Conservation (phyloP, 2,888 invertebrate genomes). For the Andrena marginata region DNA sequence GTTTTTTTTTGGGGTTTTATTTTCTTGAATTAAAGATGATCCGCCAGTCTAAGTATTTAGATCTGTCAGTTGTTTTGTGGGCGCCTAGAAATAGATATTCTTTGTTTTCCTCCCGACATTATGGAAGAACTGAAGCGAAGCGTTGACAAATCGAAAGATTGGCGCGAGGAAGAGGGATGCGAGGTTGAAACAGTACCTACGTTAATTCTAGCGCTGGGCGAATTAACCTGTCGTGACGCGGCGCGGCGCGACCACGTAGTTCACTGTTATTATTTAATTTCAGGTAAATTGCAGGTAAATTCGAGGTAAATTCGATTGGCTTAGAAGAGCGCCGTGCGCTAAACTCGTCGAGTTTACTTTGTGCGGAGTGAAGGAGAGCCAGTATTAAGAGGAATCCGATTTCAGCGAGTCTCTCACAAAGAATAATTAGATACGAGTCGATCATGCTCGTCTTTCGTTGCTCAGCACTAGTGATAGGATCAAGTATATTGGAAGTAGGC, state of each 20-base stretch:
- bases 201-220: background rate
- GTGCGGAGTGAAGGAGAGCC: background rate
- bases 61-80: background rate
- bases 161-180: background rate
- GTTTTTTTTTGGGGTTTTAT: slow-evolving; percentile 40
- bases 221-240: background rate
- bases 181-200: background rate
- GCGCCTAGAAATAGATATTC: background rate
- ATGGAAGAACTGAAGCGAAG: slow-evolving; percentile 10
- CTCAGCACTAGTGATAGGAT: too few species aligned
- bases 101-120: background rate
- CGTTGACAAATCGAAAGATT: background rate
- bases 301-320: too few species aligned
- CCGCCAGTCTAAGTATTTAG: slow-evolving; percentile 30
- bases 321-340: too few species aligned
- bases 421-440: too few species aligned
- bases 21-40: slow-evolving; percentile 47
- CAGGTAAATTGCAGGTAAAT: background rate
- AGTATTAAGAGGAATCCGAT: slow-evolving; percentile 23
- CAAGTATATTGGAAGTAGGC: too few species aligned
- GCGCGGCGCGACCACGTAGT: too few species aligned
- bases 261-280: slow-evolving; percentile 14
- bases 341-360: too few species aligned
- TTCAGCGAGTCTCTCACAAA: background rate
- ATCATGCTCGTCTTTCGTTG: too few species aligned